These are phyloP conservation scores for Tridacna gigas DNA, from an alignment of 2,888 invertebrate species.

Conservation along the genomic window DNA sequence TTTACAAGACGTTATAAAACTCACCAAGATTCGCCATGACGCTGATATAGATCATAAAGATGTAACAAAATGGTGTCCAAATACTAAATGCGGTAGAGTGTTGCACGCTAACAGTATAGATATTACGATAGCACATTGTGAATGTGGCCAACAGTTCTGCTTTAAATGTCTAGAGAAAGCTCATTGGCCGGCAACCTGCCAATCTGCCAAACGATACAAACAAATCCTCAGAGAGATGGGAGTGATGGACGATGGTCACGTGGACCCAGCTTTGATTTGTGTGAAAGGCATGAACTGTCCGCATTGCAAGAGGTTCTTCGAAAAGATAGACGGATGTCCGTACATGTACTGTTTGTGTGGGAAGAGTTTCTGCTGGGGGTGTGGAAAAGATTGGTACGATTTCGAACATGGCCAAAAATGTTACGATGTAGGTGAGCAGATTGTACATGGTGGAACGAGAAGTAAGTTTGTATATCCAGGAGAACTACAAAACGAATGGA, in stretches of 20 bases:
- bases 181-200: conserved; percentile 73
- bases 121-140: conserved; percentile 53
- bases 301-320: conserved; percentile 67
- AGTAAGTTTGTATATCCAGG: background rate
- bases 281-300: conserved; percentile 71
- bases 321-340: conserved; percentile 70
- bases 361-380: conserved; percentile 70
- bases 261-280: conserved; percentile 21
- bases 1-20: conserved; percentile 41
- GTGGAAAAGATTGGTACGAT: conserved; percentile 47
- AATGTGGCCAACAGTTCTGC: conserved; percentile 66
- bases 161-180: conserved; percentile 65
- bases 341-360: conserved; percentile 67
- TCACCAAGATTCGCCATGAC: conserved; percentile 53
- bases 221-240: conserved; percentile 51
- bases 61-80: conserved; percentile 70
- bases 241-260: conserved; percentile 35
- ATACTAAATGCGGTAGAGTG: conserved; percentile 65
- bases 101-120: conserved; percentile 40
- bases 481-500: conserved; percentile 38
- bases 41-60: conserved; percentile 47
- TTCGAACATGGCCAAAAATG: background rate
- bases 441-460: background rate
- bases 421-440: background rate
- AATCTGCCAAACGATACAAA: conserved; percentile 50